A percentile compares a stretch with the other conserved stretches of the same genome.
These are phyloP conservation scores for Himalopsyche japonica DNA, from an alignment of 2,888 invertebrate species.

Conservation along the genomic window DNA sequence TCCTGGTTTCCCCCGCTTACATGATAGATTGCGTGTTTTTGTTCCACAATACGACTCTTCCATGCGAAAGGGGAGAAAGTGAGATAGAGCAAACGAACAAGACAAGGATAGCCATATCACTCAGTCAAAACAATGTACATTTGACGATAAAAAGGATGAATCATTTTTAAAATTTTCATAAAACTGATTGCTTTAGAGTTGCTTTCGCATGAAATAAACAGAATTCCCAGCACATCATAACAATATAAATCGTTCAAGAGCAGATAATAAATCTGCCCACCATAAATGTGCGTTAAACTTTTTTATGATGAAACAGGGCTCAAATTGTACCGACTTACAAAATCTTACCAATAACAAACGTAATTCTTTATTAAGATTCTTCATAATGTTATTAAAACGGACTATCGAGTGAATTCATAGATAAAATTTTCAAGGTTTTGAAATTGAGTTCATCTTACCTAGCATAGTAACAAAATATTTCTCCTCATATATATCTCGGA, in stretches of 20 bases:
- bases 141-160: neutral
- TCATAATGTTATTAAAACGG: too few relatives aligned
- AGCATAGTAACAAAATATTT: too few relatives aligned
- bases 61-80: neutral
- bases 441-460: too few relatives aligned
- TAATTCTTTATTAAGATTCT: too few relatives aligned
- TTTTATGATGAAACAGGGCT: too few relatives aligned
- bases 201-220: neutral
- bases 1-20: slow-evolving; percentile 17
- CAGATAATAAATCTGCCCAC: neutral
- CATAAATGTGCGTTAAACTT: neutral
- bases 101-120: neutral
- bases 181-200: neutral
- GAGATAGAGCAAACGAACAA: neutral
- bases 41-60: slow-evolving; percentile 6
- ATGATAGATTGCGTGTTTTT: slow-evolving; percentile 37
- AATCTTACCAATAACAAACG: too few relatives aligned
- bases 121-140: neutral
- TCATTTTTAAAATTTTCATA: neutral
- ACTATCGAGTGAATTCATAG: too few relatives aligned
- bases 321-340: too few relatives aligned
- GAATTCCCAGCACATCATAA: neutral
- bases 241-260: neutral
- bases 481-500: too few relatives aligned
- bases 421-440: too few relatives aligned